A percentile compares a stretch with the other conserved stretches of the same genome.
These are phyloP conservation scores for Myotis davidii DNA, from an alignment of 2,113 vertebrate genomes.

Conservation along the genomic window DNA sequence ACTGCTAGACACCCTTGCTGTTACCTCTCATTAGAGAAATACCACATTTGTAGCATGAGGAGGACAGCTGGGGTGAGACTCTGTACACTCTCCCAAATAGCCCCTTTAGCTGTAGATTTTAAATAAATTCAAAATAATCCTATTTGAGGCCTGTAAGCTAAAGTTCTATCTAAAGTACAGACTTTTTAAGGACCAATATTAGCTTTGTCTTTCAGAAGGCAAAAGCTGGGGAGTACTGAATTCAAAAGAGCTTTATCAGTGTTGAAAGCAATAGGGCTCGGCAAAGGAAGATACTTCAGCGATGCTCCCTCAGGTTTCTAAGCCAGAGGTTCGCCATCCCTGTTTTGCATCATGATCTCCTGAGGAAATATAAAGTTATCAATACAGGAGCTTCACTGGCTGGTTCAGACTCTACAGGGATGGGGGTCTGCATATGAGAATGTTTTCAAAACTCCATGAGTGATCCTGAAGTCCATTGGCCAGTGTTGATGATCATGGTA, in stretches of 20 bases:
- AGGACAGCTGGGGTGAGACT: neutral
- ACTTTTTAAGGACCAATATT: conserved; percentile 46
- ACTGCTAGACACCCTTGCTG: neutral
- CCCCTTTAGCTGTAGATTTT: conserved; percentile 25
- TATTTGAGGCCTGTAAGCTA: neutral
- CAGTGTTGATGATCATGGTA: too few relatives aligned
- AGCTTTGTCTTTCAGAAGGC: conserved; percentile 12
- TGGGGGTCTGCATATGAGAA: neutral
- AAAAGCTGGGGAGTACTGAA: neutral
- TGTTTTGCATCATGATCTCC: neutral
- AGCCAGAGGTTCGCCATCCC: neutral
- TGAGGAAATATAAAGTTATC: neutral
- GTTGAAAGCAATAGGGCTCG: neutral
- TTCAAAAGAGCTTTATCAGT: conserved; percentile 16
- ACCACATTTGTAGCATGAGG: neutral
- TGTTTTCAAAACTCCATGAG: neutral
- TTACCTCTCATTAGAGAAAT: neutral
- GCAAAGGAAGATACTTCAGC: neutral
- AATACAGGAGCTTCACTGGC: neutral
- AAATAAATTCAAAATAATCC: conserved; percentile 52
- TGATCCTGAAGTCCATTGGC: neutral
- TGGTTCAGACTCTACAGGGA: neutral
- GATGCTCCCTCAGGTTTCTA: neutral
- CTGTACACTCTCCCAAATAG: neutral
- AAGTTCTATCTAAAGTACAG: conserved; percentile 44